Evolutionary conservation across 2,797 vertebrate species (phyloP).

Genomic region (Cossypha caffra): DNA sequence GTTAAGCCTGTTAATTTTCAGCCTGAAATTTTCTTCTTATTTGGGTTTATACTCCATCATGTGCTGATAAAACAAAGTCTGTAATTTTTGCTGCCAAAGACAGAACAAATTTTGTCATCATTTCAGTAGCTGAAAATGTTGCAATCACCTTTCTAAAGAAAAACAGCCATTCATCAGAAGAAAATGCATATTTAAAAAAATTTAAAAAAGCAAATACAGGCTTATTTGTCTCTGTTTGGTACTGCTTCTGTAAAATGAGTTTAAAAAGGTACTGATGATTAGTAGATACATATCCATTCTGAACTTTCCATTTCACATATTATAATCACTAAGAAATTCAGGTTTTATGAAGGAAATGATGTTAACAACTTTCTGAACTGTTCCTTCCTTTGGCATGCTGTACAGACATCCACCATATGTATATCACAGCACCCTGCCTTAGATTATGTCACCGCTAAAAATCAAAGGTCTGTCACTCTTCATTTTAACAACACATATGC

Average conservation of each 20-base stretch:
- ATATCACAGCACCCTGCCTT: background rate
- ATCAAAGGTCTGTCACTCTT: conserved; percentile 44
- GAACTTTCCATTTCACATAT: background rate
- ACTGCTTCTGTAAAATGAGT: background rate
- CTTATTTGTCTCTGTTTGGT: background rate
- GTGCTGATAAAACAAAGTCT: background rate
- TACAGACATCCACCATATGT: conserved; percentile 31
- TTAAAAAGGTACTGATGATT: background rate
- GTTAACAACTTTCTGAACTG: conserved; percentile 34
- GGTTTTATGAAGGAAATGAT: background rate
- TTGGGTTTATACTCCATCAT: background rate
- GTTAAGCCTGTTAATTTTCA: background rate
- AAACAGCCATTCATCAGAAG: background rate
- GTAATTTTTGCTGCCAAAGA: background rate
- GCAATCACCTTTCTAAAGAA: background rate
- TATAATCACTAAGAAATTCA: background rate
- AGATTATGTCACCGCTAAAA: conserved; percentile 11
- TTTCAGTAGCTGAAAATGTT: background rate
- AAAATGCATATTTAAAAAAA: background rate
- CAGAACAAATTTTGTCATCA: background rate
- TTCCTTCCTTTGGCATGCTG: background rate
- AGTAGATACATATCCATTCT: background rate
- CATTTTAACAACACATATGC: conserved; percentile 13
- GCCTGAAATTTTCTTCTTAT: background rate
- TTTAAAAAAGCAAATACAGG: background rate